Conservation (phyloP, 2,113 vertebrate species). For the Pseudopodoces humilis region DNA sequence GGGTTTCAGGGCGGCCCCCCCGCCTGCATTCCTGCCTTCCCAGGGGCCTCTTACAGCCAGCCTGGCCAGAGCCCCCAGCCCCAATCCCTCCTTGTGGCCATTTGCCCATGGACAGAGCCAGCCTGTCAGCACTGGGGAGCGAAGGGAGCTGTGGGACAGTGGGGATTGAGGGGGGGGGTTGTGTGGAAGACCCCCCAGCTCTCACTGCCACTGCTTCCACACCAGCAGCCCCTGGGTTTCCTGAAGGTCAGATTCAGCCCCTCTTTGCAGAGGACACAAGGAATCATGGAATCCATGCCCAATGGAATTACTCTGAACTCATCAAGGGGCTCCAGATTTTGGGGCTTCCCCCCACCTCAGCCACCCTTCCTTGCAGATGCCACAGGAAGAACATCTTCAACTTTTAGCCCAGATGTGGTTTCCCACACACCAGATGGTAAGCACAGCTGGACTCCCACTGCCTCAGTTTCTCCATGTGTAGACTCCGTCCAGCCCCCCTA, state of each 20-base stretch:
- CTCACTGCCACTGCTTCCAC: background rate
- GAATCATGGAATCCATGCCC: background rate
- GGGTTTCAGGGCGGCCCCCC: background rate
- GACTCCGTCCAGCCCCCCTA: background rate
- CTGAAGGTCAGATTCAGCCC: fast-evolving
- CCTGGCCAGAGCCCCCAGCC: background rate
- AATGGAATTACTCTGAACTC: fast-evolving
- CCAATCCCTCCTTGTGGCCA: background rate
- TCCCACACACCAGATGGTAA: background rate
- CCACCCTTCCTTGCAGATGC: background rate
- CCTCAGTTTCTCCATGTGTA: background rate
- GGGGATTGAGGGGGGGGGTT: background rate
- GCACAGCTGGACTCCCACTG: background rate
- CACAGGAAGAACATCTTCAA: fast-evolving
- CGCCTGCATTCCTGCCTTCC: conserved; percentile 13
- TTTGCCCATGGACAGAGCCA: background rate
- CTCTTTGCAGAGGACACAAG: background rate
- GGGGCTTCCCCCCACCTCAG: background rate
- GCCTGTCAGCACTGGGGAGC: background rate
- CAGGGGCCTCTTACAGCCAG: background rate
- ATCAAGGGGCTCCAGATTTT: background rate
- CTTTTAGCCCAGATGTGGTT: background rate
- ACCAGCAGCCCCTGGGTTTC: background rate
- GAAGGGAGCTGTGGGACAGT: background rate
- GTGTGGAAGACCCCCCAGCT: fast-evolving